Evolutionary conservation across 2,888 invertebrate genomes (phyloP).

Genomic region (Troides oblongomaculatus): DNA sequence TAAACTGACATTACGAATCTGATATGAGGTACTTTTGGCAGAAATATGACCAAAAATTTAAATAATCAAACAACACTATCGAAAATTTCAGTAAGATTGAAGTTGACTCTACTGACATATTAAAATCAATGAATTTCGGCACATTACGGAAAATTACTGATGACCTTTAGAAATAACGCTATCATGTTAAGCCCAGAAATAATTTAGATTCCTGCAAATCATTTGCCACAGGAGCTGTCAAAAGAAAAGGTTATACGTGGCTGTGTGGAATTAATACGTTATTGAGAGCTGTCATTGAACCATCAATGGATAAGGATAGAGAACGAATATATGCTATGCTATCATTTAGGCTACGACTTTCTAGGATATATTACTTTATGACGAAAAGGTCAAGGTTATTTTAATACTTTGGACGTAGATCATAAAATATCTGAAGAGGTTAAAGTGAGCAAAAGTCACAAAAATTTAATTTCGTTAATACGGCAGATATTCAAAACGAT

Average conservation of each 20-base stretch:
- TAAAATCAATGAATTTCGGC: neutral
- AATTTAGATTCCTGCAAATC: neutral
- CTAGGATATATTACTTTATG: neutral
- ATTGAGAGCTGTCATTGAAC: conserved; percentile 7
- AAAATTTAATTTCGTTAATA: too few relatives aligned
- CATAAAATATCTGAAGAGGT: too few relatives aligned
- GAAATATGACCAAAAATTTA: too few relatives aligned
- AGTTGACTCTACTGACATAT: neutral
- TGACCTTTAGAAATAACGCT: neutral
- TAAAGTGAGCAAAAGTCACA: too few relatives aligned
- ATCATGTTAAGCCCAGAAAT: conserved; percentile 1
- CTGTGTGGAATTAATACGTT: conserved; percentile 11
- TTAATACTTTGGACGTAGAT: too few relatives aligned
- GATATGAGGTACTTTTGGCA: too few relatives aligned
- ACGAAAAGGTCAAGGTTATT: too few relatives aligned
- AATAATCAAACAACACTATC: too few relatives aligned
- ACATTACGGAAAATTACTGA: neutral
- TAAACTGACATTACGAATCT: too few relatives aligned
- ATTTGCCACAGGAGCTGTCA: conserved; percentile 5
- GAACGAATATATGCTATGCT: conserved; percentile 7
- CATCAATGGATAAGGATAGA: neutral
- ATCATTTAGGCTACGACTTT: conserved; percentile 4
- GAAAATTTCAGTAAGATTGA: too few relatives aligned
- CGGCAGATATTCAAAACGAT: too few relatives aligned
- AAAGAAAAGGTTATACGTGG: conserved; percentile 1